Base-by-base conservation (phyloP, 2,113 vertebrate genomes). In the mouse (Mus musculus) region DNA sequence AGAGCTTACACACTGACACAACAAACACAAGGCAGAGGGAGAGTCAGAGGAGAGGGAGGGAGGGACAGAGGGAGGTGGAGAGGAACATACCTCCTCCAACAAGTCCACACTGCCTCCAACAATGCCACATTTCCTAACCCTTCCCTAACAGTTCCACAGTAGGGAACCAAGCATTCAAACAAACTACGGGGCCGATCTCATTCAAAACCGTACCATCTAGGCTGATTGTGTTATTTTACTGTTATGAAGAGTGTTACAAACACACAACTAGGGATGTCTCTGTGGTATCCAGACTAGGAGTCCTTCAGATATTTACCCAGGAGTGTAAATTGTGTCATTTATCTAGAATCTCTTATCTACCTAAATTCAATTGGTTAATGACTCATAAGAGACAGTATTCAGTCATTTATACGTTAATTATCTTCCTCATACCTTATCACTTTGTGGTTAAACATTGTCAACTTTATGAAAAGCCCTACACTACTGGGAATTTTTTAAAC, bases 381-480 rank as follows among this genome's bases (percentile, higher is more conserved):
- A 95, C 87, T 87, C 78, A 49, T 65, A 30, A 92, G 95, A 93
- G 81, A 54, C 1, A 22, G 3, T 54, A 24, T 54, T 52, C 6
- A 42, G 30, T 78, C 12, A 77, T 10, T 46, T 65, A 28, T 20
- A 78, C 88, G 7, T 77, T 93, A 88, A 82, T 49, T 61, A 90
- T 24, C 67, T 80, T 69, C 81, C 61, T 88, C 59, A 22, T 3
- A 28, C 28, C 19, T 49, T 78, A 52, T 39, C 3, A 13, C 72
- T 28, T n/a, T 24, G 8, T 91, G 75, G 49, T 90, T 96, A 91
- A 89, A 90, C 39, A 85, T 39, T 85, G 22, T 77, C 80, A 56
- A 20, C 8, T 85, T 96, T 90, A 84, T 61, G 56, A 97, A 89
- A 92, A 59, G 39, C 61, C 65, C 26, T 73, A 39, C 92, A 95